phyloP scores from a whole-genome alignment of 2,113 vertebrate species.

The Clupea harengus region DNA sequence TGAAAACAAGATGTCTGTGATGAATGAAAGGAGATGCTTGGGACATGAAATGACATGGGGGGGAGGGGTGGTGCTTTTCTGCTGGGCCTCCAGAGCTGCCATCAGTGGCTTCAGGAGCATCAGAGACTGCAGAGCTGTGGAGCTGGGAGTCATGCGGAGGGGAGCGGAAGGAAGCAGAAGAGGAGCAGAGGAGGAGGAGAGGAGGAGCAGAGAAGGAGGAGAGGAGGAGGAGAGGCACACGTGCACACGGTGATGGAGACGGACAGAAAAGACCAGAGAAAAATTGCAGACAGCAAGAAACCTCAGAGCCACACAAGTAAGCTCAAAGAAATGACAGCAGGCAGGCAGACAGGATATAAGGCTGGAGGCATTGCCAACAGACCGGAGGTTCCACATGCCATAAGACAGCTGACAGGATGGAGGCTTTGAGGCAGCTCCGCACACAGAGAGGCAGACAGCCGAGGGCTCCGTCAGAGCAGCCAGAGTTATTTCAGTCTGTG shows the following conservation, averaged over 20 bases:
- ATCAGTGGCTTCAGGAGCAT: not conserved
- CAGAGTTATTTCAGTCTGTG: not conserved
- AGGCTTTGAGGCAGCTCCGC: not conserved
- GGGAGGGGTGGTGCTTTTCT: not conserved
- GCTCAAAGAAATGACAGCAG: conserved; percentile 16
- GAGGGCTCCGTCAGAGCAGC: not conserved
- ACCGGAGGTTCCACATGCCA: not conserved
- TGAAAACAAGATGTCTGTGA: not conserved
- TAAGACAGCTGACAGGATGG: conserved; percentile 8
- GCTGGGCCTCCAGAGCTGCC: not conserved
- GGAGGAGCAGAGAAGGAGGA: not conserved
- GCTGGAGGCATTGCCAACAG: conserved; percentile 1
- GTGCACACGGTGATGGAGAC: not conserved
- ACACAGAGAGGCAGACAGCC: not conserved
- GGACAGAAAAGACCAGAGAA: not conserved
- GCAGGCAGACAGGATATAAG: conserved; percentile 4
- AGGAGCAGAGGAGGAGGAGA: not conserved
- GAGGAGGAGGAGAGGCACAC: not conserved
- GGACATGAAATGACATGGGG: not conserved
- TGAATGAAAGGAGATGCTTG: not conserved
- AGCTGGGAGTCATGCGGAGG: not conserved
- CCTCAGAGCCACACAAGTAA: conserved; percentile 7
- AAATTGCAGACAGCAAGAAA: conserved; percentile 16
- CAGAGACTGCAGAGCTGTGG: not conserved
- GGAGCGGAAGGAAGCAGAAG: conserved; percentile 8